Evolutionary conservation across 2,113 vertebrate species (phyloP).

Genomic region (Euleptes europaea): DNA sequence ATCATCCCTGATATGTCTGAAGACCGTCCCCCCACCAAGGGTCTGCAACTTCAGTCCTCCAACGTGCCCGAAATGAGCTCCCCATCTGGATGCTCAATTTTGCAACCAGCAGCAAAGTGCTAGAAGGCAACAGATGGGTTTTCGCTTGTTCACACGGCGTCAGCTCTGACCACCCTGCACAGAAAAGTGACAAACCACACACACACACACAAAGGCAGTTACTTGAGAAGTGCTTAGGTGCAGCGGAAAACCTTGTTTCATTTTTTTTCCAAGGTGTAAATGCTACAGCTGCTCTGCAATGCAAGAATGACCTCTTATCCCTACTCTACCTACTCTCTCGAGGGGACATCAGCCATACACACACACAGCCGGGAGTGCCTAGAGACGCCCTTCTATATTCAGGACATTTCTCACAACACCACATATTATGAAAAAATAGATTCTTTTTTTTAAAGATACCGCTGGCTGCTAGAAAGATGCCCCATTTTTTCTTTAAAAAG

Average conservation of each 20-base stretch:
- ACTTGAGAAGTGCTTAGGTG: neutral
- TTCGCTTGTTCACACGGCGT: neutral
- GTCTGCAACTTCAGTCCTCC: accelerated
- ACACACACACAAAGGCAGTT: constrained; percentile 56
- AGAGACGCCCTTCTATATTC: neutral
- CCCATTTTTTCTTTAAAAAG: neutral
- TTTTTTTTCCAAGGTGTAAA: constrained; percentile 43
- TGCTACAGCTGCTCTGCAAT: neutral
- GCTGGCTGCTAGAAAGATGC: constrained; percentile 11
- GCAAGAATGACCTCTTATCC: neutral
- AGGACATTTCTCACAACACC: neutral
- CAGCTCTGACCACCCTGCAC: neutral
- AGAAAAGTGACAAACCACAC: accelerated
- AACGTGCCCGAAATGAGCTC: accelerated
- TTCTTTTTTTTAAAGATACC: constrained; percentile 32
- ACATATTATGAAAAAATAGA: constrained; percentile 37
- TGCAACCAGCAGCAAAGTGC: neutral
- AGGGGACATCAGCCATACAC: neutral
- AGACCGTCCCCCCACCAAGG: neutral
- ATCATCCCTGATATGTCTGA: constrained; percentile 58
- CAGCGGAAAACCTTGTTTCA: accelerated
- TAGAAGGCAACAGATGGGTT: neutral
- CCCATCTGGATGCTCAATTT: neutral
- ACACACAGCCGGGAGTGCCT: neutral
- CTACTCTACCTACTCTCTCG: too few relatives aligned